phyloP scores from a whole-genome alignment of 2,113 vertebrate genomes.

The Phrynosoma blainvillii region DNA sequence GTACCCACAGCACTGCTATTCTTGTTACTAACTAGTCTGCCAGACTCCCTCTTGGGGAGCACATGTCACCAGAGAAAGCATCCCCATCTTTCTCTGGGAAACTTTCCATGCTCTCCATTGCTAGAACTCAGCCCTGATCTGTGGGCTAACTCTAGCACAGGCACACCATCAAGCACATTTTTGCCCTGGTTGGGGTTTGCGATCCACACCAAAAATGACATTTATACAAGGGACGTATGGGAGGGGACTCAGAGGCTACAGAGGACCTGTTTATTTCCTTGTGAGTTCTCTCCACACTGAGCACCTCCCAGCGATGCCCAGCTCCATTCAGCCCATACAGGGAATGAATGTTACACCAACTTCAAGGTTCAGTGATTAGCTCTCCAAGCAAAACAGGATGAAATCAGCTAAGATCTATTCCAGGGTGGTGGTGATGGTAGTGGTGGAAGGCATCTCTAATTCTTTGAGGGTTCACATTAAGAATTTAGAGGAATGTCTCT shows the following conservation, averaged over 20 bases:
- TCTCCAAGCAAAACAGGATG: background rate
- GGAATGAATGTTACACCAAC: background rate
- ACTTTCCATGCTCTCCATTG: background rate
- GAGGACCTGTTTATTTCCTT: background rate
- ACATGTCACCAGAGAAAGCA: background rate
- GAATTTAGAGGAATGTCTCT: background rate
- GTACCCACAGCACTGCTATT: no score
- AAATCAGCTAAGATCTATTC: background rate
- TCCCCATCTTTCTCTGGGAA: background rate
- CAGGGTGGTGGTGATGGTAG: no score
- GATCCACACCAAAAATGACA: background rate
- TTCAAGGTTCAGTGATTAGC: background rate
- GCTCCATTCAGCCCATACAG: background rate
- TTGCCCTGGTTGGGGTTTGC: background rate
- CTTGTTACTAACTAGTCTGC: no score
- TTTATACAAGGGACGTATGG: background rate
- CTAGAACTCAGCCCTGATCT: background rate
- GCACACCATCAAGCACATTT: background rate
- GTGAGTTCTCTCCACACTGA: background rate
- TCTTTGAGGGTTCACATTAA: background rate
- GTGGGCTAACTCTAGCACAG: background rate
- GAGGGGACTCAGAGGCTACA: background rate
- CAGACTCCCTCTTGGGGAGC: background rate
- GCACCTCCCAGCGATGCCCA: background rate
- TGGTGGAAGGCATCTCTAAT: background rate